phyloP scores from a whole-genome alignment of 2,888 invertebrate genomes.

The Lordiphosa andalusiaca region DNA sequence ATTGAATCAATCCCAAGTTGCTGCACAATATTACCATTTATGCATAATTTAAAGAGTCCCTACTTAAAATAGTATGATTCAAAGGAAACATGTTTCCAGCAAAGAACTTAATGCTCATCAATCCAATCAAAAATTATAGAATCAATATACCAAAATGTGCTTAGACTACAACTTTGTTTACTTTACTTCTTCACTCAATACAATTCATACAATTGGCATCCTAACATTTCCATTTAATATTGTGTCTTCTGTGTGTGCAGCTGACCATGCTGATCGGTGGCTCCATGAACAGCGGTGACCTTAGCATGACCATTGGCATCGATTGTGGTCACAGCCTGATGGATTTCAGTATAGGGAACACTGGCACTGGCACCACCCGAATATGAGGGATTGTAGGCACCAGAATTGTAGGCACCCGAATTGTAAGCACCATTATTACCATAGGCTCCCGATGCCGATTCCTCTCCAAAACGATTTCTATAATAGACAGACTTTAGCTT shows the following conservation, averaged over 20 bases:
- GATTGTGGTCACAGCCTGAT: conserved; percentile 13
- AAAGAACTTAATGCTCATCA: no score
- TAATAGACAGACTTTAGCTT: no score
- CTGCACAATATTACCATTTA: no score
- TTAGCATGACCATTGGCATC: conserved; percentile 19
- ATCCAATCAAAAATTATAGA: no score
- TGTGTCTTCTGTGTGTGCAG: conserved; percentile 17
- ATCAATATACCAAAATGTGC: neutral
- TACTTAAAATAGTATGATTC: no score
- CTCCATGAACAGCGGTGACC: conserved; percentile 22
- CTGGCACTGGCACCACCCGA: neutral
- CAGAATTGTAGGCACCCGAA: neutral
- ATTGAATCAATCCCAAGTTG: no score
- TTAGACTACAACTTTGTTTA: conserved; percentile 6
- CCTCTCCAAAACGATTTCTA: conserved; percentile 46
- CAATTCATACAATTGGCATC: neutral
- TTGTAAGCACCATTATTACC: neutral
- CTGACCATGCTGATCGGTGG: conserved; percentile 19
- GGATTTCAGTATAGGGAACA: conserved; percentile 14
- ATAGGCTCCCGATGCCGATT: conserved; percentile 25
- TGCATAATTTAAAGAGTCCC: no score
- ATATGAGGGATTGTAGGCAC: neutral
- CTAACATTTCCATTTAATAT: conserved; percentile 4
- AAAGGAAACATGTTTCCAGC: no score
- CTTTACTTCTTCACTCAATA: neutral